Base-by-base conservation (phyloP, 2,888 invertebrate genomes). In the Sesia apiformis region DNA sequence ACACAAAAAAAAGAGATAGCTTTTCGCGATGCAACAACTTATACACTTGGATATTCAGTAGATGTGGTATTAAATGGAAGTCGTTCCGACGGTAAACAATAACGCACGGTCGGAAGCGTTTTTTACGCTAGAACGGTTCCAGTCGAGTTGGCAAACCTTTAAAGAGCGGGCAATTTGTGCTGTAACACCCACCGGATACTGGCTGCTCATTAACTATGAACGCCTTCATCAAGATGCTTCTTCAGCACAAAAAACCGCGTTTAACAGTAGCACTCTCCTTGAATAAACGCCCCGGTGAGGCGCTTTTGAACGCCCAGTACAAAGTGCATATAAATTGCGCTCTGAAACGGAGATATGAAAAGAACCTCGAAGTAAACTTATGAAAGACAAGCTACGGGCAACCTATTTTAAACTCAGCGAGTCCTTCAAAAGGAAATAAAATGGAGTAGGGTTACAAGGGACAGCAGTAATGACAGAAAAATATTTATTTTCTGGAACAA, bases 301-400 rank as follows among this genome's bases (percentile, higher is more conserved):
- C 69, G 78, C 84, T 84, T 86, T 86, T 84, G 78, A 85, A 66
- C 73, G 70, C 60, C 74, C 72, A 77, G 74, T 74, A 81, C 86
- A 88, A 87, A 88, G 89, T 86, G 88, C 88, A 88, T 89, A 86
- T 87, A 89, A 89, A 88, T 87, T 88, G 87, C 86, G 65, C 71
- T 70, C 74, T 68, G 69, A 79, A 84, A 84, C 81, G 71, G 76
- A 76, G 84, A 81, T 81, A 78, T 85, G 80, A 86, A 86, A 86
- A 67, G 71, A 67, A 63, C 65, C 63, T 61, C 59, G 77, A 72
- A 75, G 70, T 70, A 67, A 73, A 76, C 74, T 78, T 81, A 51
- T 81, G 72, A 85, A 84, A 84, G 76, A 81, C 74, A 78, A 72
- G 77, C 72, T 67, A 71, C 69, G 74, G 73, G 71, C 72, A 69